These are phyloP conservation scores for Xestoiulus laeticollis DNA, from an alignment of 2,888 invertebrate species.

Conservation along the genomic window DNA sequence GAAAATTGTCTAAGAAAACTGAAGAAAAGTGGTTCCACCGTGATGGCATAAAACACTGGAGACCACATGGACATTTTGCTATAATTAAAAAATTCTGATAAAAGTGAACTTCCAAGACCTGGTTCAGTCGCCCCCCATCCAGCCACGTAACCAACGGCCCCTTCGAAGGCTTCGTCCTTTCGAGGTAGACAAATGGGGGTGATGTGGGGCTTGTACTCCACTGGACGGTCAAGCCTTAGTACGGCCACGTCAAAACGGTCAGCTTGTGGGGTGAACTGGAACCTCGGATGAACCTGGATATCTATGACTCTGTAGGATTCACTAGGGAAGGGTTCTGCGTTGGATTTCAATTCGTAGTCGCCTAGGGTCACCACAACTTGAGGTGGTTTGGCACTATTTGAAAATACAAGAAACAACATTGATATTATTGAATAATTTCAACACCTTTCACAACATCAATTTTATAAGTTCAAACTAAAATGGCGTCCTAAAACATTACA, in stretches of 20 bases:
- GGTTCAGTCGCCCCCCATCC: constrained; percentile 56
- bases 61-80: background rate
- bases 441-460: background rate
- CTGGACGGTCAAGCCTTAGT: constrained; percentile 77
- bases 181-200: constrained; percentile 56
- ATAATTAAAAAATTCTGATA: background rate
- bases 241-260: constrained; percentile 89
- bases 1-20: too few relatives aligned
- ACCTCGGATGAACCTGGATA: constrained; percentile 90
- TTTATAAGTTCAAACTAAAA: too few relatives aligned
- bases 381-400: constrained; percentile 68
- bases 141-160: constrained; percentile 56
- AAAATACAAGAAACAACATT: constrained; percentile 40
- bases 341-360: constrained; percentile 93
- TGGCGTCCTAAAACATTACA: too few relatives aligned
- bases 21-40: too few relatives aligned
- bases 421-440: too few relatives aligned
- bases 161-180: constrained; percentile 56
- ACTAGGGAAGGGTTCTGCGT: constrained; percentile 88
- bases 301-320: constrained; percentile 91
- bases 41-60: too few relatives aligned
- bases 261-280: constrained; percentile 88
- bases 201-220: constrained; percentile 57
- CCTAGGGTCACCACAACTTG: constrained; percentile 92
- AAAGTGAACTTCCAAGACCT: constrained; percentile 21